Evolutionary conservation across 2,113 vertebrate species (phyloP).

Genomic region (Myiopsitta monachus): DNA sequence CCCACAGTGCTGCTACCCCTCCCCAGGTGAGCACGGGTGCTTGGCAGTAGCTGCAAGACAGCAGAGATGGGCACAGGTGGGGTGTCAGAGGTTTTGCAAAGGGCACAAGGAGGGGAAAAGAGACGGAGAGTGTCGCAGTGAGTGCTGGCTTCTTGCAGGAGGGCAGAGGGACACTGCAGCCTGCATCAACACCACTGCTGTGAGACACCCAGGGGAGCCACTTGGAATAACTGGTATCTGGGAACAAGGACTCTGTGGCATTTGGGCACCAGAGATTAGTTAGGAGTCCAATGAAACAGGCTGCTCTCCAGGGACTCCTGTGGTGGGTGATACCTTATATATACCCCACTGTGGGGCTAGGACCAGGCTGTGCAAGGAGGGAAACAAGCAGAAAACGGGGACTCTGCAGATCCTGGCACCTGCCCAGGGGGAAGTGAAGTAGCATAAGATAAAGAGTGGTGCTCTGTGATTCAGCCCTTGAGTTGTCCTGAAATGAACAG

Average conservation of each 20-base stretch:
- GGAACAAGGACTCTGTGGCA: not conserved
- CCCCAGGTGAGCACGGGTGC: not conserved
- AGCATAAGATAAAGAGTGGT: not conserved
- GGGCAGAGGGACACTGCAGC: fast-evolving
- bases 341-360: not conserved
- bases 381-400: not conserved
- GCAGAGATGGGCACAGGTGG: fast-evolving
- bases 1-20: not conserved
- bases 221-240: not conserved
- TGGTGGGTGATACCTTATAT: fast-evolving
- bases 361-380: fast-evolving
- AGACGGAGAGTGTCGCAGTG: fast-evolving
- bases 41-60: not conserved
- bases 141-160: not conserved
- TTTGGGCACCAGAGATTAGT: not conserved
- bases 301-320: fast-evolving
- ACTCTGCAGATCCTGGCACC: not conserved
- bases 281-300: not conserved
- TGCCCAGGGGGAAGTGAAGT: not conserved
- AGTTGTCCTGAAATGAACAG: not conserved
- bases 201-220: not conserved
- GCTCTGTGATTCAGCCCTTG: not conserved
- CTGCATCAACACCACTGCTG: fast-evolving
- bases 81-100: not conserved
- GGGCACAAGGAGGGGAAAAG: not conserved